Conservation (phyloP, 2,113 vertebrate species). For the Eulemur macaco region DNA sequence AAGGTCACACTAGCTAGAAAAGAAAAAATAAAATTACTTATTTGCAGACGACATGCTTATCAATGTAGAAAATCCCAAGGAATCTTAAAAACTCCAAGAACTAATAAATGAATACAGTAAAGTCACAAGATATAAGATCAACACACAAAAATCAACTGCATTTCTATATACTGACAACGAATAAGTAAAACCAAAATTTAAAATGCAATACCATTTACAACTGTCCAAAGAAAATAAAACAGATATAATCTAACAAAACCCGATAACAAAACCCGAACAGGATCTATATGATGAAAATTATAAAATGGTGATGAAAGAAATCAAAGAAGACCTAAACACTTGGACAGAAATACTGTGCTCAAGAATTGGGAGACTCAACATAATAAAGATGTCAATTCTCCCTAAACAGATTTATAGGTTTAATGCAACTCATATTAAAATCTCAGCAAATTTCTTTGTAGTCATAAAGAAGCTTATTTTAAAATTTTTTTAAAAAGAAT, state of each 20-base stretch:
- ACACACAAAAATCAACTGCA: neutral
- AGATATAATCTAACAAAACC: constrained; percentile 27
- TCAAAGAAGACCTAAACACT: constrained; percentile 4
- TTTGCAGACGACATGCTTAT: neutral
- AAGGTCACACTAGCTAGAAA: neutral
- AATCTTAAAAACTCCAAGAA: neutral
- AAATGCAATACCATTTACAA: constrained; percentile 16
- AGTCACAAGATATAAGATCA: neutral
- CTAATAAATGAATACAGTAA: constrained; percentile 3
- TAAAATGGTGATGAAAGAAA: constrained; percentile 40
- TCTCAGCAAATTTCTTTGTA: constrained; percentile 31
- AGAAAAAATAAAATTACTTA: constrained; percentile 4
- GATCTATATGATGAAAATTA: neutral
- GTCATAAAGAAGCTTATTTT: constrained; percentile 1
- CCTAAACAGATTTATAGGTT: neutral
- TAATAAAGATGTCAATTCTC: constrained; percentile 34
- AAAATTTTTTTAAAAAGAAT: neutral
- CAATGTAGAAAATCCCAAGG: neutral
- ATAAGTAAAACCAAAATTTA: neutral
- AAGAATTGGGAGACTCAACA: neutral
- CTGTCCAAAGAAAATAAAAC: constrained; percentile 13
- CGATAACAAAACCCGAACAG: neutral
- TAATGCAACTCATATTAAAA: constrained; percentile 40
- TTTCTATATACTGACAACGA: constrained; percentile 9
- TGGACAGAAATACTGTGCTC: neutral